These are phyloP conservation scores for Champsocephalus esox DNA, from an alignment of 2,797 vertebrate species.

Conservation along the genomic window DNA sequence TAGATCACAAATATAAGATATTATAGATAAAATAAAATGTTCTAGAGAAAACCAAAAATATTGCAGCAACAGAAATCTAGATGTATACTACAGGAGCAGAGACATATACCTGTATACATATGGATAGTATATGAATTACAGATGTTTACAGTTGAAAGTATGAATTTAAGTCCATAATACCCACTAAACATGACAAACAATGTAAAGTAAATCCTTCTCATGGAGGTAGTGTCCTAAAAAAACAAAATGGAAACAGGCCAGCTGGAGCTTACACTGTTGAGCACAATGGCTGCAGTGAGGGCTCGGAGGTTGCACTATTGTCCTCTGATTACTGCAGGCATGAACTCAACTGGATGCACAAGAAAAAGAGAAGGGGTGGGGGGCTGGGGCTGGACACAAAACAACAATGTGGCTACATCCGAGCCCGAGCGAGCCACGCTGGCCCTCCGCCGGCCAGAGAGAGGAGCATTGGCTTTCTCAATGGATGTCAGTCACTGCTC, in stretches of 20 bases:
- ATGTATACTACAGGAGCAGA: too few relatives aligned
- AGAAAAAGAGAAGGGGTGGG: constrained; percentile 73
- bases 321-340: constrained; percentile 75
- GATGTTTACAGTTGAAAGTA: neutral
- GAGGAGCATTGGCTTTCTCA: constrained; percentile 86
- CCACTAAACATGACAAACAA: constrained; percentile 11
- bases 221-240: constrained; percentile 61
- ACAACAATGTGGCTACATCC: constrained; percentile 80
- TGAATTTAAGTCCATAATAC: neutral
- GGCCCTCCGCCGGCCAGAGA: constrained; percentile 66
- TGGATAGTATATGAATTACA: too few relatives aligned
- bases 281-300: constrained; percentile 46
- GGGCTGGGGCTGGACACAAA: constrained; percentile 56
- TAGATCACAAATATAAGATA: too few relatives aligned
- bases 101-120: too few relatives aligned
- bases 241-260: constrained; percentile 72
- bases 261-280: constrained; percentile 59
- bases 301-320: constrained; percentile 67
- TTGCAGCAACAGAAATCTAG: too few relatives aligned
- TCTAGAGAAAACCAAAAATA: too few relatives aligned
- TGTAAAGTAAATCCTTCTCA: constrained; percentile 10
- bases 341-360: constrained; percentile 87
- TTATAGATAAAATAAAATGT: too few relatives aligned
- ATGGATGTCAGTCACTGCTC: constrained; percentile 88
- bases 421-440: constrained; percentile 77